These are phyloP conservation scores for Crotophaga sulcirostris DNA, from an alignment of 2,113 vertebrate species.

Conservation along the genomic window DNA sequence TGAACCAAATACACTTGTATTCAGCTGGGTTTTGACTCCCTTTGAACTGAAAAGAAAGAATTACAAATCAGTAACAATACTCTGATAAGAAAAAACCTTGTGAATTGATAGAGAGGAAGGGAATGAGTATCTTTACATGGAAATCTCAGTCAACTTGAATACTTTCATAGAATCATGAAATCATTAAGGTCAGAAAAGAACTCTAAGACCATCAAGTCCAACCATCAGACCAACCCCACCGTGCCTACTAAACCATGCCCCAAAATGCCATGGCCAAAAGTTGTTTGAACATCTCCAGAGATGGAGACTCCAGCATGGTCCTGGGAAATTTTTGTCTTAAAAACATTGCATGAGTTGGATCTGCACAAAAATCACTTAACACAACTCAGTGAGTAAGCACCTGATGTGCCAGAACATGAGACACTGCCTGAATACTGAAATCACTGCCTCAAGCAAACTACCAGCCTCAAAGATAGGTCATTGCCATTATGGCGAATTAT, in stretches of 20 bases:
- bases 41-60: conserved; percentile 81
- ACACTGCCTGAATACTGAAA: neutral
- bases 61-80: neutral
- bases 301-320: too few species aligned
- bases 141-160: neutral
- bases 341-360: neutral
- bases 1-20: conserved; percentile 90
- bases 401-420: neutral
- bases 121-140: neutral
- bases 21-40: conserved; percentile 87
- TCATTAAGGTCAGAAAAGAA: too few species aligned
- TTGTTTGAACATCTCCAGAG: too few species aligned
- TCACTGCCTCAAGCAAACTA: neutral
- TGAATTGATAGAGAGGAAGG: neutral
- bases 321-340: neutral
- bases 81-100: neutral
- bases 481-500: neutral
- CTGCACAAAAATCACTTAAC: neutral
- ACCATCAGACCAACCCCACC: too few species aligned
- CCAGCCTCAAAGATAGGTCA: neutral
- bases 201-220: too few species aligned
- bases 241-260: too few species aligned
- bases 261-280: too few species aligned
- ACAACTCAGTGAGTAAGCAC: neutral
- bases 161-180: neutral